These are phyloP conservation scores for Marmota flaviventris DNA, from an alignment of 2,113 vertebrate species.

Conservation along the genomic window DNA sequence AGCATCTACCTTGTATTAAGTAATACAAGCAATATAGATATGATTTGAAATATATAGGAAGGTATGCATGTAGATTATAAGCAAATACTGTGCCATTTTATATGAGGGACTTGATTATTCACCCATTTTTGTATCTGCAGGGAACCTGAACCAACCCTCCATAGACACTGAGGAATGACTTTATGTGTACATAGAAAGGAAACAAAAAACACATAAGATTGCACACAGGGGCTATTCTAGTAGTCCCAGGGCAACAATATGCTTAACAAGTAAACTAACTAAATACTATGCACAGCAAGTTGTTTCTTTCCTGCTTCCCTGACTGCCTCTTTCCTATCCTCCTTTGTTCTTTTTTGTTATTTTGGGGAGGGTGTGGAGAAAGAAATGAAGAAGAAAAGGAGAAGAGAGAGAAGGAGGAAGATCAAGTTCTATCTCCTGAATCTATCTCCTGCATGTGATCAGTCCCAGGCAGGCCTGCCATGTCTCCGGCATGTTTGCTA, in stretches of 20 bases:
- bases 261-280: neutral
- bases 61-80: neutral
- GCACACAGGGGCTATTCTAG: neutral
- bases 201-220: conserved; percentile 11
- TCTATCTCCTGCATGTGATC: rapidly evolving
- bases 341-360: neutral
- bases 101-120: neutral
- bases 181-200: neutral
- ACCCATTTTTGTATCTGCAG: neutral
- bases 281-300: neutral
- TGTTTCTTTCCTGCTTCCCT: neutral
- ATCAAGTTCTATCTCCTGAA: neutral
- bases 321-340: neutral
- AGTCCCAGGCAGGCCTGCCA: neutral
- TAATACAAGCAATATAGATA: neutral
- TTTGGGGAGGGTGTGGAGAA: too few relatives aligned
- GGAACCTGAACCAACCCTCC: neutral
- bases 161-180: neutral
- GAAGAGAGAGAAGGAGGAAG: neutral
- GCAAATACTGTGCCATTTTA: neutral
- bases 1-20: neutral
- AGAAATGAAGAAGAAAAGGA: neutral
- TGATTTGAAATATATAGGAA: neutral
- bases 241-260: neutral
- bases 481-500: neutral